Evolutionary conservation across 1,140 invertebrate genomes (phyloP), one percentile per base, ranked within the genome.

Genomic region (Wasmannia auropunctata): DNA sequence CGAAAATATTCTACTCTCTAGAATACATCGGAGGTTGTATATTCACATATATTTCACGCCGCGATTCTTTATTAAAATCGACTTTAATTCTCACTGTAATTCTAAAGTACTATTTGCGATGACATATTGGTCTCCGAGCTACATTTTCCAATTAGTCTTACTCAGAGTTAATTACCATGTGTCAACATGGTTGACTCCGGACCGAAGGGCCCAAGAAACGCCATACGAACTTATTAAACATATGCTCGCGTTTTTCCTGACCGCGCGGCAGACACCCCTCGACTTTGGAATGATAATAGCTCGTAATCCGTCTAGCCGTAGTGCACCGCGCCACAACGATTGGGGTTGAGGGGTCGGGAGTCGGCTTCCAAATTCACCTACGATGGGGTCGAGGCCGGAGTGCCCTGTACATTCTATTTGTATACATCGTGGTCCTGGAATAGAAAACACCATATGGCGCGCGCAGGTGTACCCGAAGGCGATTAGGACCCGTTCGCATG

Each of bases 401-500:
- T 69, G 62, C 79, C 62, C 72, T 40, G 76, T 81, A 63, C 60
- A 75, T 90, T 76, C 83, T 89, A 84, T 83, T 87, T 79, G 56
- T 87, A 49, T 76, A 86, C 72, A 85, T 62, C 70, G 62, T 86
- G 81, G 46, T 89, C 65, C 81, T 89, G 86, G 88, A 91, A 93
- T 93, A 94, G 91, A 93, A 93, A 94, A 94, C 92, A 93, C 94
- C 95, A 95, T 95, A 95, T 95, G 95, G 94, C 87, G 88, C 77
- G 65, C 92, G 95, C 95, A 95, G 95, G 95, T 95, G 95, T 93
- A 95, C 93, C 37, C 85, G 70, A 89, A 91, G 92, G 93, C 94
- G 94, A 95, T 95, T 95, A 95, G 92, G 93, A 92, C 90, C 90
- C 89, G 75, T 92, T 91, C 88, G 92, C 91, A 94, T 93, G 94